Evolutionary conservation across 2,888 invertebrate genomes (phyloP).

Genomic region (Chrysomela aeneicollis): DNA sequence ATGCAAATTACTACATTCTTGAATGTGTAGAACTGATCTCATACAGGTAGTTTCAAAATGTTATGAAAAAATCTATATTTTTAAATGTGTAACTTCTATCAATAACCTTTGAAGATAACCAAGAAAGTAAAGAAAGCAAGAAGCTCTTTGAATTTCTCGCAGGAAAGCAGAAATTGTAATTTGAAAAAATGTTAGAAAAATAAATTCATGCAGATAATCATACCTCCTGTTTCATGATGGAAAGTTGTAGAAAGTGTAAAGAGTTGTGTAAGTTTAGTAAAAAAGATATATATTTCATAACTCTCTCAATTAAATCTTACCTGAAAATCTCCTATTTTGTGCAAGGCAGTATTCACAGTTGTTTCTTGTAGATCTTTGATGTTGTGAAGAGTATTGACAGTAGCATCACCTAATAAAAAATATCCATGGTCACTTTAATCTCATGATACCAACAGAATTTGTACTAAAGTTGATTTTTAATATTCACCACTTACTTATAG

Average conservation of each 20-base stretch:
- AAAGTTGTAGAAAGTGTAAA: constrained; percentile 34
- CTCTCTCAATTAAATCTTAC: constrained; percentile 56
- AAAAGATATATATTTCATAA: constrained; percentile 23
- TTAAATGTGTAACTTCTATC: too few relatives aligned
- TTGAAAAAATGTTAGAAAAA: constrained; percentile 6
- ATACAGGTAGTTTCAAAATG: too few relatives aligned
- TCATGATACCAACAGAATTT: constrained; percentile 12
- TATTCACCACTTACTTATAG: constrained; percentile 47
- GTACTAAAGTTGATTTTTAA: neutral
- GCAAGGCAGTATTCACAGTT: constrained; percentile 67
- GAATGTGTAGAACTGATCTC: too few relatives aligned
- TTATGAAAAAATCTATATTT: too few relatives aligned
- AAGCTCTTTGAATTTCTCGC: too few relatives aligned
- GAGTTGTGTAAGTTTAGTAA: constrained; percentile 28
- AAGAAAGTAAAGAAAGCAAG: neutral
- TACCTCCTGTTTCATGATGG: constrained; percentile 37
- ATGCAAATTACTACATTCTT: too few relatives aligned
- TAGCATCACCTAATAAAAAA: constrained; percentile 52
- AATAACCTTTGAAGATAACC: too few relatives aligned
- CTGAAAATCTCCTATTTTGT: constrained; percentile 71
- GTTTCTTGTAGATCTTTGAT: constrained; percentile 66
- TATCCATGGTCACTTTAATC: neutral
- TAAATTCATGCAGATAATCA: constrained; percentile 26
- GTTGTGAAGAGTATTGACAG: constrained; percentile 58
- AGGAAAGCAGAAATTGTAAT: constrained; percentile 11